phyloP scores from a whole-genome alignment of 2,888 invertebrate species.

The Sarcophaga rosellei region DNA sequence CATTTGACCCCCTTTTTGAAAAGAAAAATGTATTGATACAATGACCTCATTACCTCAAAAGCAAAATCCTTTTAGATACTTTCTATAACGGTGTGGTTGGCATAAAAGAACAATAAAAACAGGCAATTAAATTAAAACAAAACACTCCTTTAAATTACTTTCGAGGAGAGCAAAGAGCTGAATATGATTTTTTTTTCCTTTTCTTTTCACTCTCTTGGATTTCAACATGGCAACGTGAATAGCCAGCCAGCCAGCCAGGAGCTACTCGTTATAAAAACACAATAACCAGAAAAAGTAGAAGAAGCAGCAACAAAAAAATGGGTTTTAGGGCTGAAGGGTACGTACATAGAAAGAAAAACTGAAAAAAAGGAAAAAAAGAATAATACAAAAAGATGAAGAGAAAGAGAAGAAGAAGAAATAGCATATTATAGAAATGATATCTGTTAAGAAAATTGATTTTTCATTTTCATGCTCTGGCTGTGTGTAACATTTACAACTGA shows the following conservation, averaged over 20 bases:
- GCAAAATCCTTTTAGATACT: not conserved
- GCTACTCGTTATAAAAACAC: constrained; percentile 11
- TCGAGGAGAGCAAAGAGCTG: not conserved
- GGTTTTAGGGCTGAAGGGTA: not conserved
- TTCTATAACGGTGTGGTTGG: not conserved
- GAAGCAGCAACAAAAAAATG: not conserved
- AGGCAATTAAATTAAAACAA: constrained; percentile 6
- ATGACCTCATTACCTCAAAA: constrained; percentile 44
- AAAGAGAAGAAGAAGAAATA: constrained; percentile 1
- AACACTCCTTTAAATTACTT: constrained; percentile 39
- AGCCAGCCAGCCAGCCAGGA: not conserved
- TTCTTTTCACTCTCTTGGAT: constrained; percentile 1
- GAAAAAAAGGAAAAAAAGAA: constrained; percentile 21
- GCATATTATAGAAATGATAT: not conserved
- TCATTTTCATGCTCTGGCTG: constrained; percentile 37
- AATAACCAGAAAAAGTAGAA: not conserved
- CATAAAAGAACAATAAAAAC: not conserved
- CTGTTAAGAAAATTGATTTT: constrained; percentile 66
- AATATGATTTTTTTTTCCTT: constrained; percentile 7
- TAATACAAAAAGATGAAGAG: constrained; percentile 5
- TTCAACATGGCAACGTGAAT: constrained; percentile 59
- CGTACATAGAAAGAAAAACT: not conserved
- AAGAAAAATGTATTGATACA: constrained; percentile 44
- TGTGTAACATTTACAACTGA: constrained; percentile 48
- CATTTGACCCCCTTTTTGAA: not conserved